Evolutionary conservation across 2,113 vertebrate species (phyloP).

Genomic region (Ginglymostoma cirratum): DNA sequence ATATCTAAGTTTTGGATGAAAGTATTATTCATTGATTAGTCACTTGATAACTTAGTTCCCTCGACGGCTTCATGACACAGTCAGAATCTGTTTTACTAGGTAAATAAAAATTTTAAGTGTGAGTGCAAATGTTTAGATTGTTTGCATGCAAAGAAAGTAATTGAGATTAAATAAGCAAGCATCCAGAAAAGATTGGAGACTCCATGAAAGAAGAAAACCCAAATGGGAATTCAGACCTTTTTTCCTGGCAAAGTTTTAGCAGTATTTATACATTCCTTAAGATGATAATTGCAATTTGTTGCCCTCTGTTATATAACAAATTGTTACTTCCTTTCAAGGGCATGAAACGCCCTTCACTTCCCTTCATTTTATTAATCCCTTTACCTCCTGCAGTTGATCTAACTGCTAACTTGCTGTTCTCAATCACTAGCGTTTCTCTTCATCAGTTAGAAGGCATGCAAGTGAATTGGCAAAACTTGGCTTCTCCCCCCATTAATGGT

Average conservation of each 20-base stretch:
- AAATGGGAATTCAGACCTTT: background rate
- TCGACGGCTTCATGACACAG: background rate
- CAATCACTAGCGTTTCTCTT: background rate
- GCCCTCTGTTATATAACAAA: background rate
- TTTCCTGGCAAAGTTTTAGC: background rate
- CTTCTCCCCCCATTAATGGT: background rate
- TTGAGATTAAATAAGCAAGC: background rate
- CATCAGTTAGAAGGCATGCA: background rate
- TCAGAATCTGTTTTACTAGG: background rate
- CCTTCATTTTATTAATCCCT: background rate
- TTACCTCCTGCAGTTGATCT: background rate
- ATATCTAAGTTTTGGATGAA: background rate
- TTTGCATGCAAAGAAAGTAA: background rate
- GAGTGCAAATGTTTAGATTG: background rate
- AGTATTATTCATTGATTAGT: conserved; percentile 4
- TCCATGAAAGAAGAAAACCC: background rate
- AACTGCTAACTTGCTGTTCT: too few relatives aligned
- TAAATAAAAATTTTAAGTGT: background rate
- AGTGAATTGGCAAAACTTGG: background rate
- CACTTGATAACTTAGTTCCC: background rate
- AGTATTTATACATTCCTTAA: background rate
- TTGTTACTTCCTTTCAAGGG: background rate
- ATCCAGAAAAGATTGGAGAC: background rate
- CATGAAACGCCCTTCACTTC: background rate
- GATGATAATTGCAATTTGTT: background rate